Evolutionary conservation across 2,888 invertebrate genomes (phyloP), one percentile per base, ranked within the genome.

Genomic region (Agrypnus murinus): DNA sequence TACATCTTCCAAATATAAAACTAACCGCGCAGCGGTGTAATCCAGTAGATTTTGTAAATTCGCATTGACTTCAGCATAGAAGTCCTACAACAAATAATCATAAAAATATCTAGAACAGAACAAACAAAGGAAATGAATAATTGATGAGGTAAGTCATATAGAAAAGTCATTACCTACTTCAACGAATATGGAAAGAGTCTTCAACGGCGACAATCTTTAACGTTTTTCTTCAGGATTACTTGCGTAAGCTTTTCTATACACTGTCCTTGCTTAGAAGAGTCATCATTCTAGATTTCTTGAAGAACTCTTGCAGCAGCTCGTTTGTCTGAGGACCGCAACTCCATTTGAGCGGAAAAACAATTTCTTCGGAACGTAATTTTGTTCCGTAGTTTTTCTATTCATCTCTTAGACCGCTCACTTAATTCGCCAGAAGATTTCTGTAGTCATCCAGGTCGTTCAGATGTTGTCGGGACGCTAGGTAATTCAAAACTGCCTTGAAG

Each of bases 331-430:
- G 15, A 8, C 0, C 14, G 45, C 6, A 8, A 15, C 3, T 9
- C 69, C 38, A 67, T 32, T 55, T 60, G 64, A 40, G 74, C 62
- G 76, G 71, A 55, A 66, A 73, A 10, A 67, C 70, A 17, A 71
- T 43, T 31, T 58, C 55, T 12, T 65, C 31, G 15, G n/a, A 14
- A 25, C 5, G 9, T 34, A 36, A 2, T 3, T 25, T 25, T 25
- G 2, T 25, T 25, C 25, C 5, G 45, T 3, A 25, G 25, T 25
- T 25, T 25, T 25, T 25, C 25, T 5, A 5, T 25, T 25, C 25
- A 3, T 25, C 25, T 50, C 64, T 77, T 77, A 34, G 32, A 74
- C 15, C 72, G 59, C 36, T 75, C 76, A 69, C 75, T 75, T n/a
- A 5, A 25, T 25, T 25, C 25, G 2, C 5, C 5, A 5, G 5